Conservation (phyloP, 2,888 invertebrate genomes). For the Nomada goodeniana region DNA sequence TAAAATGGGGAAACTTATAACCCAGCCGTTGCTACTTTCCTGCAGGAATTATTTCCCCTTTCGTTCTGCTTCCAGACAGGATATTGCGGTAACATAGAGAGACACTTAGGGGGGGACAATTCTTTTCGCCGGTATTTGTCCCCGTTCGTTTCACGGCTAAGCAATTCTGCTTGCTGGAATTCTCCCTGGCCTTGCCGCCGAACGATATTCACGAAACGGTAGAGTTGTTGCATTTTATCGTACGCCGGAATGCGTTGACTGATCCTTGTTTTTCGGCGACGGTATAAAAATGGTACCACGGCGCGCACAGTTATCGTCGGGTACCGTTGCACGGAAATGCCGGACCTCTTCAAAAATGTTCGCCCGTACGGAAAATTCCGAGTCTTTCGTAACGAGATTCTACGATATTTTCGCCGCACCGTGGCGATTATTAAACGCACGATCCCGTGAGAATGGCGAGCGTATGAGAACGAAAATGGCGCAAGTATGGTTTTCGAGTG, state of each 20-base stretch:
- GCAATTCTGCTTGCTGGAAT: not conserved
- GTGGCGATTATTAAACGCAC: slow-evolving; percentile 31
- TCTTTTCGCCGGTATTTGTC: not conserved
- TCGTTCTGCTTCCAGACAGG: slow-evolving; percentile 25
- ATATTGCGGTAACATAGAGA: slow-evolving; percentile 29
- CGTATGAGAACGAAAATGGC: slow-evolving; percentile 31
- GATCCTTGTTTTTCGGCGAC: slow-evolving; percentile 6
- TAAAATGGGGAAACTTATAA: slow-evolving; percentile 66
- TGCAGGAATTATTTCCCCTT: slow-evolving; percentile 58
- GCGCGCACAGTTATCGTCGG: not conserved
- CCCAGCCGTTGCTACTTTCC: slow-evolving; percentile 44
- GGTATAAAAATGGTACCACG: not conserved
- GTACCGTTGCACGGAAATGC: slow-evolving; percentile 5
- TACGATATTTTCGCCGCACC: slow-evolving; percentile 2
- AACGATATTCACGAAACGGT: not conserved
- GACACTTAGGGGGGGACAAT: no score
- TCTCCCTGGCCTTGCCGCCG: not conserved
- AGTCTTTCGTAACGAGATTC: slow-evolving; percentile 35
- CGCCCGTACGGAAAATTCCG: slow-evolving; percentile 21
- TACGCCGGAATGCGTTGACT: not conserved
- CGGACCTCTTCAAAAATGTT: slow-evolving; percentile 1
- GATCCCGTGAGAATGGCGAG: slow-evolving; percentile 19
- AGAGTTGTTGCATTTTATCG: not conserved
- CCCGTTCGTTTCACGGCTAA: not conserved
- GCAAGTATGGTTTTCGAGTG: not conserved